Evolutionary conservation across 1,140 invertebrate genomes (phyloP).

Genomic region (Drosophila watanabei): DNA sequence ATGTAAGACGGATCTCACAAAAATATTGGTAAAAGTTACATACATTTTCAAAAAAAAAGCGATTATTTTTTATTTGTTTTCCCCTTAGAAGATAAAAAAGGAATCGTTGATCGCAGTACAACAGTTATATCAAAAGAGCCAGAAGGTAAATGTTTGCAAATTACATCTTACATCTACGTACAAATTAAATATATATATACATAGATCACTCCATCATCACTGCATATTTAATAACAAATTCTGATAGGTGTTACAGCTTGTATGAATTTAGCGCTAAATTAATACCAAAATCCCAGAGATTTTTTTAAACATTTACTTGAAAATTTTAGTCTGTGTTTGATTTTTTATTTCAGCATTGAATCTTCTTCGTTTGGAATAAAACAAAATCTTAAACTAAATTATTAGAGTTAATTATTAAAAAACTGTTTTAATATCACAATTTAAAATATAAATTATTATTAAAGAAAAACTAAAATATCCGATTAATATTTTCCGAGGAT

Average conservation of each 20-base stretch:
- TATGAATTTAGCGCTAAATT: neutral
- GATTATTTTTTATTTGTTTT: conserved; percentile 62
- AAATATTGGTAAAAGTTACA: conserved; percentile 25
- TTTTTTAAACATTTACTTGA: neutral
- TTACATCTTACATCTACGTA: neutral
- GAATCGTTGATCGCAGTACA: conserved; percentile 95
- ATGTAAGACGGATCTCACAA: neutral
- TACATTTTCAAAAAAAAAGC: conserved; percentile 49
- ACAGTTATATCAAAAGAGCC: conserved; percentile 97
- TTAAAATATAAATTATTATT: conserved; percentile 8
- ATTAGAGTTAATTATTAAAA: conserved; percentile 1
- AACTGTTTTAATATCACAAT: neutral
- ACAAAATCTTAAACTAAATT: conserved; percentile 8
- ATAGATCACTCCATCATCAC: neutral
- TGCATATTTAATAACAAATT: neutral
- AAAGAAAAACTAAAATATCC: neutral
- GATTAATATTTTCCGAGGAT: no score
- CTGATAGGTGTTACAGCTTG: neutral
- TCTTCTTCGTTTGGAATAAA: conserved; percentile 59
- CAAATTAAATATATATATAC: neutral
- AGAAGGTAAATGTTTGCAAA: conserved; percentile 87
- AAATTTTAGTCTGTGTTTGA: conserved; percentile 27
- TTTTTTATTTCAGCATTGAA: conserved; percentile 66
- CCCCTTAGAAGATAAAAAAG: conserved; percentile 93
- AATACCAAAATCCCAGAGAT: neutral